These are phyloP conservation scores for Rhabdornis inornatus DNA, from an alignment of 2,113 vertebrate species.

Conservation along the genomic window DNA sequence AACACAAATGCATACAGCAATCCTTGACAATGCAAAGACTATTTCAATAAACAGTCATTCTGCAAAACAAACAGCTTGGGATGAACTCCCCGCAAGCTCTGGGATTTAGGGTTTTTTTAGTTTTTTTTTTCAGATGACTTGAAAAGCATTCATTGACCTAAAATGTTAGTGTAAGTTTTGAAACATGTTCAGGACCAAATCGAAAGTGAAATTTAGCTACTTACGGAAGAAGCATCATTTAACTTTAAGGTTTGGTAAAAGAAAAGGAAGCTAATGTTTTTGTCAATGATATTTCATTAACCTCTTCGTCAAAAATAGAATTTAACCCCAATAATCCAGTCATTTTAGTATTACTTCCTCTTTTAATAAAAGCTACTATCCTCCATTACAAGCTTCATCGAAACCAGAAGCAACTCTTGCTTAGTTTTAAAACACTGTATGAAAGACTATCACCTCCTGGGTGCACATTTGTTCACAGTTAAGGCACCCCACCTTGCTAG, in stretches of 20 bases:
- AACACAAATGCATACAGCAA: not conserved
- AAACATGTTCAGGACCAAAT: not conserved
- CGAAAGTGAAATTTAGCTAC: not conserved
- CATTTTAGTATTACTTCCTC: slow-evolving; percentile 3
- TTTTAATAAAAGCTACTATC: not conserved
- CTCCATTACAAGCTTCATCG: not conserved
- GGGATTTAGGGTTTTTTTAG: not conserved
- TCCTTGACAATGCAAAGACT: not conserved
- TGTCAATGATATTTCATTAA: slow-evolving; percentile 1
- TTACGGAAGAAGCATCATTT: not conserved
- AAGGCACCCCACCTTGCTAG: not conserved
- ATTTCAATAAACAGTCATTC: not conserved
- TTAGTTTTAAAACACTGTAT: not conserved
- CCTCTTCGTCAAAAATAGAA: not conserved
- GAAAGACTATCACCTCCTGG: not conserved
- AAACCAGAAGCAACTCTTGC: not conserved
- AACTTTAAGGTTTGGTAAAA: not conserved
- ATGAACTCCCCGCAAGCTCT: not conserved
- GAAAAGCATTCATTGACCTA: not conserved
- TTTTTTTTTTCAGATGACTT: not conserved
- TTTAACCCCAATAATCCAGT: slow-evolving; percentile 8
- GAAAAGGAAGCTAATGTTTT: not conserved
- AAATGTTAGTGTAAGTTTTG: not conserved
- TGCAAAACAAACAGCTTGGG: not conserved
- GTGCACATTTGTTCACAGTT: not conserved